A percentile compares a stretch with the other conserved stretches of the same genome.
phyloP scores from a whole-genome alignment of 2,888 invertebrate species.

The Chaetogeoica ovagalla region DNA sequence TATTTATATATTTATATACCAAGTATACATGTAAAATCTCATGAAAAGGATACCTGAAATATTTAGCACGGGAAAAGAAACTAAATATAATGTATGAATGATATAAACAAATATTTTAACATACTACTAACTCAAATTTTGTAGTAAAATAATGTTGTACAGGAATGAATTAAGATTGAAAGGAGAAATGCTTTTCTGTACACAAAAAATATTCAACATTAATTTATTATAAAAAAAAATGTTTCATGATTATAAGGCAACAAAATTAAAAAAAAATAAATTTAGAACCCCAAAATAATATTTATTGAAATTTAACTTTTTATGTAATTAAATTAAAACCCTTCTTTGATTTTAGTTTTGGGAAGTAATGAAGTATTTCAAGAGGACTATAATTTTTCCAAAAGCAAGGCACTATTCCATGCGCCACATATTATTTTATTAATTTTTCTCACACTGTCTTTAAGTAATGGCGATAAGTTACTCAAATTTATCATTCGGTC shows the following conservation, averaged over 20 bases:
- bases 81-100: too few species aligned
- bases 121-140: too few species aligned
- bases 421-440: constrained; percentile 37
- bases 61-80: too few species aligned
- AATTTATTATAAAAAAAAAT: too few species aligned
- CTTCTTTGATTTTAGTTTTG: background rate
- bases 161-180: too few species aligned
- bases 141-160: too few species aligned
- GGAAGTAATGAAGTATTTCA: background rate
- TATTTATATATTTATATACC: background rate
- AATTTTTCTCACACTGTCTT: constrained; percentile 31
- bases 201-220: too few species aligned
- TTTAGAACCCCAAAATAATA: background rate
- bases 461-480: constrained; percentile 38
- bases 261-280: background rate
- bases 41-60: constrained; percentile 6
- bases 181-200: too few species aligned
- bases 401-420: constrained; percentile 44
- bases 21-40: background rate
- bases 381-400: constrained; percentile 2
- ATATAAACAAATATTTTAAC: too few species aligned
- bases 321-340: background rate
- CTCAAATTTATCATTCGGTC: constrained; percentile 48
- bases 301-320: background rate
- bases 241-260: background rate